Percentiles rank a stretch among this genome's conserved stretches.
Evolutionary conservation across 2,797 vertebrate species (phyloP).

Genomic region (Triplophysa yarkandensis): DNA sequence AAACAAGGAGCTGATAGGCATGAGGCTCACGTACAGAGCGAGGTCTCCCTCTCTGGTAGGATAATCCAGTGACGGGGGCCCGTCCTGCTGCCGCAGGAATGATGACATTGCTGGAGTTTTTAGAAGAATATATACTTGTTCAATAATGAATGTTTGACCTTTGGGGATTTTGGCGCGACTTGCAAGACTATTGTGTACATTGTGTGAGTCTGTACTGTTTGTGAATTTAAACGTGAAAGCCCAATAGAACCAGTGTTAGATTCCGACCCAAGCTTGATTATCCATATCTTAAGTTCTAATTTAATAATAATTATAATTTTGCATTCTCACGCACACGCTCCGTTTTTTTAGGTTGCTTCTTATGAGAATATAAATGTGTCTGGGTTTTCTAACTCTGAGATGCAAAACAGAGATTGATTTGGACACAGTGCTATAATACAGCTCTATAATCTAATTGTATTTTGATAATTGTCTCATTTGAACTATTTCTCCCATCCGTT

Average conservation of each 20-base stretch:
- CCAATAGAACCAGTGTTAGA: background rate
- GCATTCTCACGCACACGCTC: background rate
- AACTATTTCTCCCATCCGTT: no score
- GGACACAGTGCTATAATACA: background rate
- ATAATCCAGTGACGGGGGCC: conserved; percentile 64
- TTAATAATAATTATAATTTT: background rate
- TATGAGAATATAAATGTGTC: background rate
- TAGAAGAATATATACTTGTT: conserved; percentile 34
- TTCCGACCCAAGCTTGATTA: background rate
- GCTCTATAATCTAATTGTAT: no score
- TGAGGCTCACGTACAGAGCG: conserved; percentile 72
- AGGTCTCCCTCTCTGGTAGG: conserved; percentile 60
- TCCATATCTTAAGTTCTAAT: background rate
- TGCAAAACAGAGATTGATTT: background rate
- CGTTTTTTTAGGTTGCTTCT: background rate
- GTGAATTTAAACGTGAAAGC: background rate
- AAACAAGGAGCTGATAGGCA: conserved; percentile 78
- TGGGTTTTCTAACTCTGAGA: background rate
- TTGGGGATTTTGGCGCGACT: background rate
- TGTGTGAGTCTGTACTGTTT: background rate
- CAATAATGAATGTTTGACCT: conserved; percentile 12
- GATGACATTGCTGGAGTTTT: conserved; percentile 69
- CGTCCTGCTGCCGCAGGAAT: conserved; percentile 61
- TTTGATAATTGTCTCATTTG: no score
- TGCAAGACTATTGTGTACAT: background rate